Evolutionary conservation across 2,888 invertebrate species (phyloP), one percentile per base, ranked within the genome.

Genomic region (Cephus pulcher): DNA sequence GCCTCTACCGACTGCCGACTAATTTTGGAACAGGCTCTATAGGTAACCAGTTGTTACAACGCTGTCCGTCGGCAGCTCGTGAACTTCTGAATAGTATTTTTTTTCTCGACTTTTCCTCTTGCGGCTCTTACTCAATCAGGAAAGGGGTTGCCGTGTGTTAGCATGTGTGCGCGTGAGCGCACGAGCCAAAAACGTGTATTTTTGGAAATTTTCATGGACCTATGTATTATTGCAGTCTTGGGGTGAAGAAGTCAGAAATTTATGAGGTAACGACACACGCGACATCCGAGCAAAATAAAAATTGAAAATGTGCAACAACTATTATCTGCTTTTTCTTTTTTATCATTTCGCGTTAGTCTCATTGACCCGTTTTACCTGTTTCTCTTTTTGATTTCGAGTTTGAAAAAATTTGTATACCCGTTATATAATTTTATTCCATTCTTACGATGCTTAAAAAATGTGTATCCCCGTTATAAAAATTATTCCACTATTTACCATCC

Each of bases 1-100:
- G 6, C 6, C 1, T 6, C 15, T 40, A 23, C 9, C 0, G 23
- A 40, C 6, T 40, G 40, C 6, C 2, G 32, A 23, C 71, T 70
- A 30, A 70, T 70, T 70, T 70, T 70, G 33, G 11, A 30, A 70
- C 15, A 33, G 32, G 3, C 40, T 40, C 40, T 40, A 23, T 40
- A 40, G 40, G 40, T 2, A 23, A 40, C 56, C 78, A 78, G 78
- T 78, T 78, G 78, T 73, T 78, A 69, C 75, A 78, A 78, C 78
- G 76, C 69, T 73, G 75, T 78, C 78, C 75, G 78, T 78, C 78
- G 75, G 78, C 75, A 76, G 78, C 71, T 78, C 78, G 73, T 78
- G 78, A 76, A 75, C 71, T 78, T 73, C 37, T 78, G 78, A 76
- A 76, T 69, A 73, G 73, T 33, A 70, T 15, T 70, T 33, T 70